Base-by-base conservation (phyloP, 2,888 invertebrate genomes). In the Netelia inedita region DNA sequence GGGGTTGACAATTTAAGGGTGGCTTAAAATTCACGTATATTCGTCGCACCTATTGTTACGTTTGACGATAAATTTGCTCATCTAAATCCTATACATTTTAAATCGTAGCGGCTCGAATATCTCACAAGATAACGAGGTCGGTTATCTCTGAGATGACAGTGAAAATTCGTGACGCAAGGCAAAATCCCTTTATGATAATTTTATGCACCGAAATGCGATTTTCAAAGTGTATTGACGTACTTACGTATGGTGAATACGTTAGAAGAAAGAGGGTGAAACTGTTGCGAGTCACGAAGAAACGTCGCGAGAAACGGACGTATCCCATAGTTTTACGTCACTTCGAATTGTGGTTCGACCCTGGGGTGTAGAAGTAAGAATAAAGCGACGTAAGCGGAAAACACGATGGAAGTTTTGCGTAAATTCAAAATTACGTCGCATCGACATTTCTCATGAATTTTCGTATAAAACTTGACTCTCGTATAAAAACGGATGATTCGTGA, bases 151-250 rank as follows among this genome's bases (percentile, higher is more conserved):
- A 66, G 72, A 71, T 9, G 73, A 43, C 61, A 66, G 10, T 53
- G 19, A 57, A 16, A 74, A 66, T 28, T 35, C 61, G 61, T 71
- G 71, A 53, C 61, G 69, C 53, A 79, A 35, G 10, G 53, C 35
- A 23, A 41, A 50, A 61, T 57, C 16, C 65, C 79, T 79, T 83
- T 74, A 83, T 66, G 82, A 83, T 74, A 69, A 83, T 79, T 79
- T 79, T 83, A 83, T 83, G 78, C 78, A 73, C 59, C 79, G 76
- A 59, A 72, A 21, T 19, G 41, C 68, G 73, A 69, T 79, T 72
- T 69, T 50, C 41, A 19, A 61, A 78, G 50, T 53, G 61, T 43
- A 35, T 78, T 41, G 19, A 68, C 46, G 68, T 59, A 16, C 14
- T 59, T 59, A 35, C n/a, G 19, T 46, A 28, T 68, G 57, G n/a